Base-by-base conservation (phyloP, 2,113 vertebrate genomes). In the Xyrauchen texanus region DNA sequence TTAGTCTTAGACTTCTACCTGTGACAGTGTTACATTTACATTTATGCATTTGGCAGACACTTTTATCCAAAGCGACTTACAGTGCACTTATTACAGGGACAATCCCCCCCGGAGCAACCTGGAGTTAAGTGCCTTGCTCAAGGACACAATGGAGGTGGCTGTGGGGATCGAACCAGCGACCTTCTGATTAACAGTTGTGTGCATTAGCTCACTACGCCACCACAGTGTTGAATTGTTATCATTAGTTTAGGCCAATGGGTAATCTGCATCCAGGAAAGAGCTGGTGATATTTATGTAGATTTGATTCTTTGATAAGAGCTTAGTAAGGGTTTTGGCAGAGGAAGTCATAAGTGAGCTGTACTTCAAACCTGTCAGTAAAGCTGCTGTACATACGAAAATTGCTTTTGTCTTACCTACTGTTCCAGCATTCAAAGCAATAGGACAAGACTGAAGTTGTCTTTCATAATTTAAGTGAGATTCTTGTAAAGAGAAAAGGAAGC, bases 401-500 rank as follows among this genome's bases (percentile, higher is more conserved):
- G 12, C 7, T 4, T 46, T 65, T 62, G 70, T 69, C 60, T 64
- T 64, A 64, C 42, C 6, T 45, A 66, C 76, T 70, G 73, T 70
- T 70, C 58, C 66, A 49, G 66, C 65, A 51, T 58, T 76, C 80
- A 51, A 13, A 49, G 62, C 13, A 64, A n/a, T 46, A 70, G 74
- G 45, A 51, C 67, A 60, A 55, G 77, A 61, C 67, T n/a, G 42
- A 76, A 76, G 53, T 7, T 51, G 16, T 53, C 8, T 47, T 70
- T 76, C 15, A 57, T 67, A 9, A 7, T 49, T 16, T 1, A 34
- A 49, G 71, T 6, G 21, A 68, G 55, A 51, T 60, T 11, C 4
- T 21, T 13, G 42, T 42, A 45, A 72, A 9, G 21, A 34, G 8
- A 5, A 12, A 11, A 9, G 9, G 16, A 11, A 9, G 9, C 45